Evolutionary conservation across 35 echinoderm and acorn worm species (phyloP).

Genomic region (Heliocidaris tuberculata): DNA sequence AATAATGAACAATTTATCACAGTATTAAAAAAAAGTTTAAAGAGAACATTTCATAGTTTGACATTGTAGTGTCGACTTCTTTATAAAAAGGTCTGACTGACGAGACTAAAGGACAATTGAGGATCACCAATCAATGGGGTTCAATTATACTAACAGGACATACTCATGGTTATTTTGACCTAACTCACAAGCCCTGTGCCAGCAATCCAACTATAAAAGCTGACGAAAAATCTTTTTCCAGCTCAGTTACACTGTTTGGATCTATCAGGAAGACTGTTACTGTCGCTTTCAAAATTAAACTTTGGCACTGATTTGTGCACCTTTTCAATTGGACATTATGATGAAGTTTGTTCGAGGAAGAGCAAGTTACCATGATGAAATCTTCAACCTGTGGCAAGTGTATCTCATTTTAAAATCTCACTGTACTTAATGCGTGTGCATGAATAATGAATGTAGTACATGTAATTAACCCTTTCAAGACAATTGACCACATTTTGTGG

Average conservation of each 20-base stretch:
- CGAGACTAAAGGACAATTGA: neutral
- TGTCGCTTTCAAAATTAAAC: neutral
- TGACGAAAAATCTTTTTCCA: neutral
- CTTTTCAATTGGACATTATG: neutral
- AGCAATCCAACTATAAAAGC: neutral
- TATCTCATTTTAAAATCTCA: neutral
- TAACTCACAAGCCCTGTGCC: neutral
- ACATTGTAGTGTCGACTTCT: no score
- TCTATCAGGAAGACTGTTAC: neutral
- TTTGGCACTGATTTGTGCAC: neutral
- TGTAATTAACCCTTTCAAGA: no score
- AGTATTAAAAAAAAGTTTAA: no score
- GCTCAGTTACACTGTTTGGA: neutral
- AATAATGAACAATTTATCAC: no score
- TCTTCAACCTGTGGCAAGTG: constrained; percentile 30
- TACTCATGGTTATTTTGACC: neutral
- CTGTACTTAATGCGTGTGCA: no score
- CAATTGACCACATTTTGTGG: no score
- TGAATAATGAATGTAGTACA: no score
- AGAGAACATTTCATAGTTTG: no score
- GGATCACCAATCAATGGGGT: neutral
- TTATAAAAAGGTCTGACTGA: neutral
- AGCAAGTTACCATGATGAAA: neutral
- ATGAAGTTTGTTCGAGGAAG: constrained; percentile 11
- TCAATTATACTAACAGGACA: neutral